These are phyloP conservation scores for Pristionchus arcanus DNA, from an alignment of 2,888 invertebrate genomes.

Conservation along the genomic window DNA sequence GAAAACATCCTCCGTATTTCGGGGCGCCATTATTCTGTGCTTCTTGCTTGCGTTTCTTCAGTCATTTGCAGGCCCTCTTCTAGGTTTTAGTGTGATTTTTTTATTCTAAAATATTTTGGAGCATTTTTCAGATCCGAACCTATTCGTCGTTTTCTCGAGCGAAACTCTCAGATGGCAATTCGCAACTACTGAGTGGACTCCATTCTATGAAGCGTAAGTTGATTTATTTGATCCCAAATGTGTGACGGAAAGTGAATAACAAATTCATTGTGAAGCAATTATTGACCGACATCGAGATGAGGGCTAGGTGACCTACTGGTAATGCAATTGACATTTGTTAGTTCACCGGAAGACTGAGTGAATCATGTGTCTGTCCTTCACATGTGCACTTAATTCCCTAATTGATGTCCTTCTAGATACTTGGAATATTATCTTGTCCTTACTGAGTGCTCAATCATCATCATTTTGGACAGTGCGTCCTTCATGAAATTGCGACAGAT, in stretches of 20 bases:
- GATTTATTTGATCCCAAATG: too few species aligned
- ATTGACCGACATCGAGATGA: background rate
- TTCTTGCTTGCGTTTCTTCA: background rate
- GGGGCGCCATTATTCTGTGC: background rate
- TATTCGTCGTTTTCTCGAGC: slow-evolving; percentile 17
- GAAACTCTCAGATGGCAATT: background rate
- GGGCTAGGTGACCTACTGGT: background rate
- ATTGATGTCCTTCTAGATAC: background rate
- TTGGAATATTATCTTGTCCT: slow-evolving; percentile 4
- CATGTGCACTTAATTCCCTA: background rate
- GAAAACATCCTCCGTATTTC: background rate
- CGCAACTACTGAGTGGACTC: slow-evolving; percentile 1
- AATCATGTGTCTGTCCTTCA: background rate
- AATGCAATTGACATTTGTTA: background rate
- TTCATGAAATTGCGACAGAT: background rate
- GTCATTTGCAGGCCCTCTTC: background rate
- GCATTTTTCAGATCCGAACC: background rate
- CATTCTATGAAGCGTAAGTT: slow-evolving; percentile 36
- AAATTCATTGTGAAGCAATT: too few species aligned
- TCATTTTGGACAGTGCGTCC: background rate
- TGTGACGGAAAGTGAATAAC: too few species aligned
- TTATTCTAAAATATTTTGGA: too few species aligned
- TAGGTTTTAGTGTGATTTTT: background rate
- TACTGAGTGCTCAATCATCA: slow-evolving; percentile 5
- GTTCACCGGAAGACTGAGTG: background rate